Percentiles rank a stretch among this genome's conserved stretches.
Evolutionary conservation across 2,113 vertebrate genomes (phyloP).

Genomic region (Machaerirhynchus nigripectus): DNA sequence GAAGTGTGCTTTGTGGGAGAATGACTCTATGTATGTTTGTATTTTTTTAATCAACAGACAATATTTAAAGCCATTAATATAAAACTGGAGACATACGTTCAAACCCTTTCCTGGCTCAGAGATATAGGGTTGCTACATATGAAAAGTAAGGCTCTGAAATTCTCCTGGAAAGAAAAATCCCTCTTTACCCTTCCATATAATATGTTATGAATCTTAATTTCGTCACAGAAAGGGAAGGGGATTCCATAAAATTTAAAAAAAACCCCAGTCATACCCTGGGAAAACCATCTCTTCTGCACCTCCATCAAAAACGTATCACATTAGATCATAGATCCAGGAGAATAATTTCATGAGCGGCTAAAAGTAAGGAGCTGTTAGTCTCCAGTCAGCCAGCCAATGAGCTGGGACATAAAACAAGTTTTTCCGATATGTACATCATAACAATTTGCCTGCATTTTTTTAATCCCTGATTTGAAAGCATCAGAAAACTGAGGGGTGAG

Average conservation of each 20-base stretch:
- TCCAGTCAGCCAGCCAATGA: neutral
- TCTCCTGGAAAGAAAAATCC: neutral
- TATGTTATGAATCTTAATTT: neutral
- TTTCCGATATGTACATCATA: neutral
- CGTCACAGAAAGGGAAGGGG: neutral
- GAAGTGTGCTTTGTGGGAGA: neutral
- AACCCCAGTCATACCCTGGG: neutral
- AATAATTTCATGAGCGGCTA: neutral
- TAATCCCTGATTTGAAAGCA: neutral
- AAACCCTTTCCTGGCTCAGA: neutral
- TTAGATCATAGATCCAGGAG: neutral
- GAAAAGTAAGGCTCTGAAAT: neutral
- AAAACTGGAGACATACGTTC: neutral
- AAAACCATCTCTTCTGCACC: neutral
- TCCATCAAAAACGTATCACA: neutral
- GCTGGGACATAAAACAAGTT: neutral
- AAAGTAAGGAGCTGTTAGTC: neutral
- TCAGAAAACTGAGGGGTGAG: neutral
- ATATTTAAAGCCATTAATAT: neutral
- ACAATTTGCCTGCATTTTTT: neutral
- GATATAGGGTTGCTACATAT: rapidly evolving
- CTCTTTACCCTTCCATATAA: neutral
- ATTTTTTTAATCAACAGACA: neutral
- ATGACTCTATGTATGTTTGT: neutral
- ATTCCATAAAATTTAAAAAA: neutral